Conservation (phyloP, 2,888 invertebrate genomes). For the Rotaria socialis region DNA sequence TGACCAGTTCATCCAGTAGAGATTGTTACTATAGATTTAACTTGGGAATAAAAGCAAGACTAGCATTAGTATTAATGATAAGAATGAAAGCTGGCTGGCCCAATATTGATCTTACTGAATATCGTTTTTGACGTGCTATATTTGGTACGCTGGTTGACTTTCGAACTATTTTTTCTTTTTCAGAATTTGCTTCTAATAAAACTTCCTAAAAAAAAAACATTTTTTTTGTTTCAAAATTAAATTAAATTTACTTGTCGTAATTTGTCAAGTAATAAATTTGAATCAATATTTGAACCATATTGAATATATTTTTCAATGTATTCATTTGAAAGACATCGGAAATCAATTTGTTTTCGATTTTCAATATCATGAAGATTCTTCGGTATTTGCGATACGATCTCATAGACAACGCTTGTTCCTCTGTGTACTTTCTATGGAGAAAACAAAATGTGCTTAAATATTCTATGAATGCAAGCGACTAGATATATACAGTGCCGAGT, state of each 20-base stretch:
- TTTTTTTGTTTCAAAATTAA: neutral
- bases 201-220: neutral
- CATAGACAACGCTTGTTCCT: conserved; percentile 30
- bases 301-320: neutral
- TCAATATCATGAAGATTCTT: conserved; percentile 36
- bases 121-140: neutral
- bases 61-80: no score
- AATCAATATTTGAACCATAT: neutral
- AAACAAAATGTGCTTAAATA: no score
- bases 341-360: conserved; percentile 7
- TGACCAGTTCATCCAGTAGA: neutral
- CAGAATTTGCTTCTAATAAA: neutral
- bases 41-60: no score
- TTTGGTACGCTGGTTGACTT: neutral
- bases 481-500: no score
- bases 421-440: neutral
- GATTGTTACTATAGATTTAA: no score
- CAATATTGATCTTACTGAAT: no score
- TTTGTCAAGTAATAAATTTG: neutral
- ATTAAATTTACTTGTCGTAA: neutral
- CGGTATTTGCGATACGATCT: conserved; percentile 36
- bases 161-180: neutral
- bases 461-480: no score
- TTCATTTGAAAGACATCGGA: neutral
- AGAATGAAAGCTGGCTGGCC: no score